These are phyloP conservation scores for Coleophora deauratella DNA, from an alignment of 2,888 invertebrate genomes.

Conservation along the genomic window DNA sequence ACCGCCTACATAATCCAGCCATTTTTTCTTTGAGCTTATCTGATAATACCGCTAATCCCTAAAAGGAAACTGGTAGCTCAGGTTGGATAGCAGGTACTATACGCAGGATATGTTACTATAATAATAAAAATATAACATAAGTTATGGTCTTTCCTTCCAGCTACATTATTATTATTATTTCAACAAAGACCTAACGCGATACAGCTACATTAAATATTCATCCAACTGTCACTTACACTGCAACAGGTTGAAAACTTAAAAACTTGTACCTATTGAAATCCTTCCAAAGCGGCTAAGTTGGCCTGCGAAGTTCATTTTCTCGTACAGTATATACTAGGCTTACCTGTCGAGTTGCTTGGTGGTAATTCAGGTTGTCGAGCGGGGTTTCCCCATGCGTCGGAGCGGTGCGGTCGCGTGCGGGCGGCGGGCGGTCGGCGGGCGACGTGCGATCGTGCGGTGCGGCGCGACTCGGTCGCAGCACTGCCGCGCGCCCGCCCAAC, in stretches of 20 bases:
- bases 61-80: no score
- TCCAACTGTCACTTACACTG: conserved; percentile 4
- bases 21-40: no score
- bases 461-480: conserved; percentile 50
- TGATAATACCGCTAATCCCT: no score
- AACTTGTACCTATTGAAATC: conserved; percentile 21
- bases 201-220: no score
- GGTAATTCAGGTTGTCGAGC: no score
- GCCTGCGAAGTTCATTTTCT: background rate
- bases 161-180: no score
- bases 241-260: conserved; percentile 42
- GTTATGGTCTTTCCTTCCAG: no score
- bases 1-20: no score
- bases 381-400: background rate
- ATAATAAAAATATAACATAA: no score
- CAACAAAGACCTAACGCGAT: no score
- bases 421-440: conserved; percentile 18
- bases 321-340: background rate
- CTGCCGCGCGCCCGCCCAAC: conserved; percentile 45
- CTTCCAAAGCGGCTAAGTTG: background rate
- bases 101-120: no score
- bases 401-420: conserved; percentile 15
- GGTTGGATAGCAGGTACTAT: no score
- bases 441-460: conserved; percentile 50
- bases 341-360: conserved; percentile 5